Base-by-base conservation (phyloP, 2,113 vertebrate genomes). In the Rhinogobius similis region DNA sequence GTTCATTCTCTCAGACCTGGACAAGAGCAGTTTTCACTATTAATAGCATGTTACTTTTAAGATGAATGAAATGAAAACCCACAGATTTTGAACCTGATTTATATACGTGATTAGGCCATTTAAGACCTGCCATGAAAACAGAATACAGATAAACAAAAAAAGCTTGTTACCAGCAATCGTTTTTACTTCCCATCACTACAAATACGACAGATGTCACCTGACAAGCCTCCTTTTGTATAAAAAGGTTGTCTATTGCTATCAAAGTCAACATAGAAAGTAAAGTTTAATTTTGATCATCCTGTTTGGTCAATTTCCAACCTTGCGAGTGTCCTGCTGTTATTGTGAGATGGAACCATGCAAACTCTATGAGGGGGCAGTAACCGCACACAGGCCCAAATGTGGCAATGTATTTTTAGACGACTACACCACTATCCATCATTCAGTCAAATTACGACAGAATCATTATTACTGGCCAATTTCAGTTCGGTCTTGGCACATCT, bases 401-500 rank as follows among this genome's bases (percentile, higher is more conserved):
- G 38, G 21, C 27, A 73, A 59, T 38, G 5, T 72, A 76, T 78
- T 77, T 80, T 72, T 66, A 69, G 50, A 76, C 29, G 27, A 3
- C 32, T 50, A 73, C 38, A 48, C 74, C 10, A 14, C 65, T 41
- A 68, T 73, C 72, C 63, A 79, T 86, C 72, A 78, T 68, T 78
- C 77, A 70, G 39, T 70, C 64, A 77, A 66, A 83, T 71, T 72
- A 72, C 9, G 43, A 64, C 69, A 65, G 70, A 76, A 63, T 71
- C 44, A 79, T 75, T 72, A 70, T 77, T 66, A 77, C 18, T 36
- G 29, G 39, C 48, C 53, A 65, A 53, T 65, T 46, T 13, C 20
- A 36, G 48, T 23, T 62, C 16, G 5, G 5, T 62, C 62, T 38
- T 79, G 67, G 64, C 69, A 64, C 63, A 68, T 32, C 62, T 74